Conservation (phyloP, 2,797 vertebrate species). For the Chelon labrosus region DNA sequence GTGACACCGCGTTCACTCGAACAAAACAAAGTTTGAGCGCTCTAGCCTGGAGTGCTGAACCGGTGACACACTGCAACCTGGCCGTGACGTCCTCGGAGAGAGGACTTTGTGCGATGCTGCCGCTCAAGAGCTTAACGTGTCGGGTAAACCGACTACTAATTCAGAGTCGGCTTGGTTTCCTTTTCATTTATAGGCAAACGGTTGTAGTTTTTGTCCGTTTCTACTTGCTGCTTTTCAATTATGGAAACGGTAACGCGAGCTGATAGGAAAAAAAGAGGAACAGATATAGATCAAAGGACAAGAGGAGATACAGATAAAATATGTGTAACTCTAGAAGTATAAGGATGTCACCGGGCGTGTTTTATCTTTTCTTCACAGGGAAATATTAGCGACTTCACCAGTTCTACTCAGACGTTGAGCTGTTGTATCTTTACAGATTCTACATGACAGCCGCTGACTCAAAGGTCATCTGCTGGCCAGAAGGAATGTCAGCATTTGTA, state of each 20-base stretch:
- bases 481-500: slow-evolving; percentile 30
- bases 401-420: slow-evolving; percentile 2
- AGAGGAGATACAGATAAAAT: slow-evolving; percentile 22
- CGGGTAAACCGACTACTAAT: slow-evolving; percentile 23
- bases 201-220: slow-evolving; percentile 16
- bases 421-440: slow-evolving; percentile 8
- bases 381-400: background rate
- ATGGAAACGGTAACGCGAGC: slow-evolving; percentile 18
- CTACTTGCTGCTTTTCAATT: slow-evolving; percentile 15
- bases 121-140: slow-evolving; percentile 5
- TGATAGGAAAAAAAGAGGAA: background rate
- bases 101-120: background rate
- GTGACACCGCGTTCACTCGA: slow-evolving; percentile 55
- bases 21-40: slow-evolving; percentile 53
- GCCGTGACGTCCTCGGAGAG: slow-evolving; percentile 56
- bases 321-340: background rate
- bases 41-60: slow-evolving; percentile 34
- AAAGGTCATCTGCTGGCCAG: slow-evolving; percentile 5
- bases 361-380: slow-evolving; percentile 19
- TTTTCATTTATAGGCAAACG: slow-evolving; percentile 19
- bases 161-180: slow-evolving; percentile 7
- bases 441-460: slow-evolving; percentile 14
- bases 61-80: slow-evolving; percentile 49
- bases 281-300: slow-evolving; percentile 24
- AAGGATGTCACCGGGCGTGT: background rate